Percentiles rank a stretch among this genome's conserved stretches.
Conservation (phyloP, 1,140 invertebrate genomes). For the Galleria mellonella region DNA sequence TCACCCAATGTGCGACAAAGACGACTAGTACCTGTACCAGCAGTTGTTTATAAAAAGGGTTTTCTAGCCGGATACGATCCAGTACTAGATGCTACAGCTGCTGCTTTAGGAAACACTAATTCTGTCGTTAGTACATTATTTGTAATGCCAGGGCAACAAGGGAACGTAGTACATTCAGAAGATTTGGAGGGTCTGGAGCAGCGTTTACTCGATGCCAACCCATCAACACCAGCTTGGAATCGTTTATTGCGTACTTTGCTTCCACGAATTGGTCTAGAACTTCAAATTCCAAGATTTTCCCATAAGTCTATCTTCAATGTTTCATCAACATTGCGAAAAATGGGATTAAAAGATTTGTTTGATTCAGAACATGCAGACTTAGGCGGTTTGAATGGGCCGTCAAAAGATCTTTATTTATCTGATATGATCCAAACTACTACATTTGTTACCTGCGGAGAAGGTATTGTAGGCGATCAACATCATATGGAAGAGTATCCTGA, state of each 20-base stretch:
- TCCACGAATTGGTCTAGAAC: conserved; percentile 82
- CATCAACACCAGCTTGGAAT: conserved; percentile 82
- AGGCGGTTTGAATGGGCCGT: conserved; percentile 82
- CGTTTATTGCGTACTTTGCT: conserved; percentile 82
- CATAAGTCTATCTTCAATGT: conserved; percentile 87
- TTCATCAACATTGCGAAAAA: conserved; percentile 82
- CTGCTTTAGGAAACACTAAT: conserved; percentile 81
- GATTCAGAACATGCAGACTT: conserved; percentile 83
- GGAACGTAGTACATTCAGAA: conserved; percentile 82
- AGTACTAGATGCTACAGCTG: conserved; percentile 85
- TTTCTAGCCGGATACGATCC: conserved; percentile 89
- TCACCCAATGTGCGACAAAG: conserved; percentile 84
- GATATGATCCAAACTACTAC: conserved; percentile 87
- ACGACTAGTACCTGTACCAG: conserved; percentile 86
- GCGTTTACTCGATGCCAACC: conserved; percentile 78
- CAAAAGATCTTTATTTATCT: conserved; percentile 84
- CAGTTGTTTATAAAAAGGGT: conserved; percentile 83
- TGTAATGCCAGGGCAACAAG: conserved; percentile 86
- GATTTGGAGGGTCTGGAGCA: conserved; percentile 83
- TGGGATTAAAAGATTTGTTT: conserved; percentile 88
- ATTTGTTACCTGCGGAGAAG: conserved; percentile 87
- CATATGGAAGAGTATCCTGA: conserved; percentile 87
- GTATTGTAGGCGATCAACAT: conserved; percentile 81
- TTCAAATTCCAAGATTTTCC: conserved; percentile 88
- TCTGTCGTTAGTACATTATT: conserved; percentile 85